Base-by-base conservation (phyloP, 2,888 invertebrate genomes). In the Xiphydria camelus region DNA sequence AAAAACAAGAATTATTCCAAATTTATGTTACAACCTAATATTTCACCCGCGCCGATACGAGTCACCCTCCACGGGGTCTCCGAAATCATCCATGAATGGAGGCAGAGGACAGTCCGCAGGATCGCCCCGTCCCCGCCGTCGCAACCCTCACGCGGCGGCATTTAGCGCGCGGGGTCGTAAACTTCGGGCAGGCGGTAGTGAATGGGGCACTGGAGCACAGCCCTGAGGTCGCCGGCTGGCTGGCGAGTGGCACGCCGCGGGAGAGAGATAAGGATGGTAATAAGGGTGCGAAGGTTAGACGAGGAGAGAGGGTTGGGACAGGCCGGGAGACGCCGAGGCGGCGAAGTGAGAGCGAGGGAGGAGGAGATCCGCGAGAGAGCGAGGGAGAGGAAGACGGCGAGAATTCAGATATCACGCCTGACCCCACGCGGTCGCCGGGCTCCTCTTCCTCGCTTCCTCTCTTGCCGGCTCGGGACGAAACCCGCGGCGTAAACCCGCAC, bases 321-420 rank as follows among this genome's bases (percentile, higher is more conserved):
- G 12, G 26, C 26, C 10, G 12, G 26, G 2, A 3, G n/a, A 26
- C 6, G 2, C 12, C 20, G 32, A 17, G 18, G 33, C 32, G 9
- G 18, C 4, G 34, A 34, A 39, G 38, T 14, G 20, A 32, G 29
- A 33, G 23, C 32, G 32, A 40, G 45, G 21, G 19, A 20, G 32
- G 15, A 14, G 29, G 29, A 38, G 45, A 36, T 18, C 19, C 23
- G 22, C 31, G 45, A 33, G 37, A 42, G 46, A 52, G 43, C 29
- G 47, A 51, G 40, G 49, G 46, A 41, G 44, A 31, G 49, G 23
- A 44, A 41, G 42, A 37, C 38, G 39, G 35, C 39, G 39, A 33
- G 48, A 48, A 59, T 58, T 55, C 51, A 55, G 52, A 60, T 57
- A 59, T 59, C 55, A 57, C 53, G 57, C 49, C 59, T 61, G 60